Base-by-base conservation (phyloP, 1,140 invertebrate genomes). In the Aphidius ervi region DNA sequence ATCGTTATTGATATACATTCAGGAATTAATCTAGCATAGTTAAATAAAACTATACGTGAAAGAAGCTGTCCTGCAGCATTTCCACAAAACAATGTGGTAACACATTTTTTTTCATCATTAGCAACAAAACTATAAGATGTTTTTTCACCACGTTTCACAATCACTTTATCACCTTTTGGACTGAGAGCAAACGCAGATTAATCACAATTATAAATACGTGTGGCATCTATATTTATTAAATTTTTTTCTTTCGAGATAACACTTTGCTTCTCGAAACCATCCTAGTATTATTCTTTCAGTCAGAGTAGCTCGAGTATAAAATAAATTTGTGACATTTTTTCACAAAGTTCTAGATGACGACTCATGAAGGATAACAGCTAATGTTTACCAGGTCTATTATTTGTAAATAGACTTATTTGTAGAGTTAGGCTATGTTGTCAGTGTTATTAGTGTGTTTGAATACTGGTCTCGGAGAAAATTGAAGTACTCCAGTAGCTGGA, bases 101-200 rank as follows among this genome's bases (percentile, higher is more conserved):
- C 58, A 65, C 69, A 74, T 69, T 78, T 74, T 65, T 80, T 81
- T 60, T 77, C 72, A 62, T 76, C 70, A 16, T 16, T 16, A 23
- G 31, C 63, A 40, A 69, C 54, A 40, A 67, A 61, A 53, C 70
- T 66, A 63, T 77, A 74, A 3, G 74, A 66, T 31, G 62, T 52
- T 66, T 71, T 69, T 23, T 67, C 59, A 1, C 70, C 68, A 67
- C 70, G 73, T 46, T 58, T 42, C 56, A 66, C 67, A 40, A 68
- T 16, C n/a, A 73, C 69, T 67, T 65, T 68, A 45, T 59, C 63
- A 57, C 62, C 65, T 61, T 67, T 64, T 62, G 61, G 65, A 53
- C 58, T 61, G 49, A 68, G 58, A 64, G 62, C 66, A 61, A 74
- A 69, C 37, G 59, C 69, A 56, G 69, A 63, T 56, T 66, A 64